Conservation (phyloP, 2,888 invertebrate species). For the Pimpla rufipes region DNA sequence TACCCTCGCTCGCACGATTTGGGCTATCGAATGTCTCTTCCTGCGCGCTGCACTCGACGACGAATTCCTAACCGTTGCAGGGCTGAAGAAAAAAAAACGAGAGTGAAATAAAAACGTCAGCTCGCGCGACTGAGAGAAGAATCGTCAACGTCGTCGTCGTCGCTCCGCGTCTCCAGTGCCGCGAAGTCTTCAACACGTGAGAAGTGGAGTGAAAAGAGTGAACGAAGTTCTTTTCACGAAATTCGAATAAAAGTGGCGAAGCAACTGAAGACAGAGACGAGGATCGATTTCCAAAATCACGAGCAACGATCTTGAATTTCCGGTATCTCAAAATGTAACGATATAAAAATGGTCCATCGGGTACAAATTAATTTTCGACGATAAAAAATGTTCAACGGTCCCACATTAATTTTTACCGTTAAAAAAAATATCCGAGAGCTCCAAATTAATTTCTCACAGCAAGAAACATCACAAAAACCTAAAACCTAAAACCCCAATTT, state of each 20-base stretch:
- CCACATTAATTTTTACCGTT: too few species aligned
- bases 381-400: too few species aligned
- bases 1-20: constrained; percentile 63
- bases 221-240: background rate
- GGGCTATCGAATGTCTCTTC: constrained; percentile 59
- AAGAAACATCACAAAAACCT: too few species aligned
- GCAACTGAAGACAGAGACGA: background rate
- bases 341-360: too few species aligned
- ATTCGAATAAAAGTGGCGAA: constrained; percentile 22
- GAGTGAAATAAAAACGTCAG: background rate
- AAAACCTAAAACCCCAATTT: too few species aligned
- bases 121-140: constrained; percentile 3
- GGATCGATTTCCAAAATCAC: background rate
- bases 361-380: too few species aligned
- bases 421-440: too few species aligned
- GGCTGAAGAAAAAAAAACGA: constrained; percentile 8
- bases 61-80: constrained; percentile 50
- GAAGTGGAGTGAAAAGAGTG: background rate
- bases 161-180: background rate
- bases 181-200: too few species aligned
- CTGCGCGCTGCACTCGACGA: constrained; percentile 16
- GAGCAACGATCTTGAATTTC: background rate
- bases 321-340: too few species aligned
- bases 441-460: too few species aligned
- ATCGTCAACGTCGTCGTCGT: constrained; percentile 10